Base-by-base conservation (phyloP, 2,888 invertebrate genomes). In the Punctoribates punctum region DNA sequence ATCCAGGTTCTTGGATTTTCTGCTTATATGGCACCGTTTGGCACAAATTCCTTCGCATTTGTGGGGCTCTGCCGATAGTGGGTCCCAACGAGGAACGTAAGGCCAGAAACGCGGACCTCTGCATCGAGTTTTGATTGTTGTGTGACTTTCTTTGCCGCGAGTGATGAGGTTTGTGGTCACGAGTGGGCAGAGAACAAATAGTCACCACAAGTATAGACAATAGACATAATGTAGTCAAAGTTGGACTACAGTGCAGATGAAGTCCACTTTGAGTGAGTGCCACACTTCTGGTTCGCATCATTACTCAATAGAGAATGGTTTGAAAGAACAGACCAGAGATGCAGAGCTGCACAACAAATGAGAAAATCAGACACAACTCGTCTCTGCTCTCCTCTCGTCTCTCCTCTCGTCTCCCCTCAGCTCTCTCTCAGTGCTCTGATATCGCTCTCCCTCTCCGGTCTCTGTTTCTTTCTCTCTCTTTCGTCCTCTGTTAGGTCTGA, bases 51-150 rank as follows among this genome's bases (percentile, higher is more conserved):
- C 72, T 46, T 17, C 75, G 20, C 29, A 67, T 79, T 23, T 92
- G 93, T 82, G 65, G 65, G 38, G 27, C 65, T n/a, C 65, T 27
- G 38, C 65, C 65, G 29, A 65, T 29, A 17, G 65, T 34, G 20
- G 65, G 65, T 15, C 65, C 65, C n/a, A 65, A 38, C 17, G 65
- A 65, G 2, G 65, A 65, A 3, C 65, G 65, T 13, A 65, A 27
- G 13, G 65, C 65, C 65, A 65, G 34, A 65, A 65, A 65, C 27
- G 65, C 65, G 15, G 65, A 34, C 27, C 65, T 65, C 27, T 65
- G 65, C 65, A 65, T 23, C 17, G 65, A 65, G 11, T 65, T 29
- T 8, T 65, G 62, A 51, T 51, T 51, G n/a, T 51, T 17, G 15
- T 60, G 60, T 38, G 65, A 34, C 27, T 65, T 65, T 65, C 65